Conservation (phyloP, 92 coral and sea anemone species). For the Heliopora coerulea region DNA sequence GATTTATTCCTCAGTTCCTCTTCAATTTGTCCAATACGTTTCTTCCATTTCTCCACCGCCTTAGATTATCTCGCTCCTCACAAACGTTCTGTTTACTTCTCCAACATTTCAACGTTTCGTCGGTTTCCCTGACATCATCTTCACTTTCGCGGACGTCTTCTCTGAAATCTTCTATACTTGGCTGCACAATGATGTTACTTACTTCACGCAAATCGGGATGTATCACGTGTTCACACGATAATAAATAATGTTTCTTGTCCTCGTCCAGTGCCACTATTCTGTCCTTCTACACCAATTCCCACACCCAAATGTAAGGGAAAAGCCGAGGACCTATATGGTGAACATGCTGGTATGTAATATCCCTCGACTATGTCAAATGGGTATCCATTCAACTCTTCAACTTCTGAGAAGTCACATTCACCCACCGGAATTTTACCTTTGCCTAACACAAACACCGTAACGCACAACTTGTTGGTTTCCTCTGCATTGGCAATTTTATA, state of each 20-base stretch:
- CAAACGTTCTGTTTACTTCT: too few relatives aligned
- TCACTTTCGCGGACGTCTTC: too few relatives aligned
- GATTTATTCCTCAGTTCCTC: too few relatives aligned
- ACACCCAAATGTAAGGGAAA: conserved; percentile 15
- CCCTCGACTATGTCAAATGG: conserved; percentile 44
- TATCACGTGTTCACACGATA: conserved; percentile 47
- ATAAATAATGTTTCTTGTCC: conserved; percentile 3
- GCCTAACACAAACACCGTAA: conserved; percentile 47
- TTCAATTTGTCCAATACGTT: too few relatives aligned
- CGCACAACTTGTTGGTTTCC: conserved; percentile 33
- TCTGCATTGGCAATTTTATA: conserved; percentile 21
- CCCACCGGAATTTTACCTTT: conserved; percentile 55
- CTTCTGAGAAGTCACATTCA: conserved; percentile 16
- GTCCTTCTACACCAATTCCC: conserved; percentile 37
- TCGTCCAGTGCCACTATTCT: conserved; percentile 9
- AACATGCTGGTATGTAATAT: neutral
- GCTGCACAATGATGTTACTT: too few relatives aligned
- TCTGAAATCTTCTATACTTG: too few relatives aligned
- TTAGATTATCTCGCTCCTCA: too few relatives aligned
- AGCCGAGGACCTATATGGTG: neutral
- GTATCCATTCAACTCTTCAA: neutral
- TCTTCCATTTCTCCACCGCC: too few relatives aligned
- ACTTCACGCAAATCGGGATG: neutral
- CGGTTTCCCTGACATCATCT: too few relatives aligned
- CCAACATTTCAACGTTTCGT: too few relatives aligned